Evolutionary conservation across 1,140 invertebrate genomes (phyloP), one percentile per base, ranked within the genome.

Genomic region (Lanistes nyassanus): DNA sequence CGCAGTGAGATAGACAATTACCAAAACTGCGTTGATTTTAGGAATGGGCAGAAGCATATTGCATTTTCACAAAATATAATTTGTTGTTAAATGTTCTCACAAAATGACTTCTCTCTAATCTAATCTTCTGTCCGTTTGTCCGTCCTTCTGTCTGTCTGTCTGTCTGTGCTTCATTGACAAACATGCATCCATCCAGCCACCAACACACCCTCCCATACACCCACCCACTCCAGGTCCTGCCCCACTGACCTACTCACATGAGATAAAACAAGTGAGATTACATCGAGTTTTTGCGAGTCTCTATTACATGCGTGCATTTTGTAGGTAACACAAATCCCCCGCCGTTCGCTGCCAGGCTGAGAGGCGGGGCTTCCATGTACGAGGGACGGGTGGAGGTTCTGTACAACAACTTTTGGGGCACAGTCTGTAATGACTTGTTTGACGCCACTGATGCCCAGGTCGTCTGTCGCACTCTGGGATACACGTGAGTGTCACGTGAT

Each of bases 371-470:
- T 19, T 70, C 74, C 31, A 37, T 42, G 47, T 68, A 76, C 21
- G 74, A 76, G 36, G 94, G 94, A 23, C 89, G 92, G 69, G 83
- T 95, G 19, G 93, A 94, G 90, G 91, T 95, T 0, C 93, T 92
- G 88, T 90, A 93, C 53, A 91, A 91, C 76, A 93, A 92, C 1
- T 89, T 91, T 71, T 94, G 93, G 92, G 94, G 94, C 1, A 92
- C 92, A 75, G 91, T 95, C 29, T 95, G 94, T 85, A 94, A 95
- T 82, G 94, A 95, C 80, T 90, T 92, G 74, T 95, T 94, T 81
- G 92, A 92, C 0, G 86, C 93, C 58, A 90, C 88, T 31, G 92
- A 94, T 76, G 94, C 93, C 0, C 88, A 92, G 76, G 91, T 95
- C 0, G 90, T 94, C 23, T 95, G 94, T 81, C 91, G 89, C 56